A percentile compares a stretch with the other conserved stretches of the same genome.
phyloP scores from a whole-genome alignment of 2,113 vertebrate genomes.

The Eudorcas thomsonii region DNA sequence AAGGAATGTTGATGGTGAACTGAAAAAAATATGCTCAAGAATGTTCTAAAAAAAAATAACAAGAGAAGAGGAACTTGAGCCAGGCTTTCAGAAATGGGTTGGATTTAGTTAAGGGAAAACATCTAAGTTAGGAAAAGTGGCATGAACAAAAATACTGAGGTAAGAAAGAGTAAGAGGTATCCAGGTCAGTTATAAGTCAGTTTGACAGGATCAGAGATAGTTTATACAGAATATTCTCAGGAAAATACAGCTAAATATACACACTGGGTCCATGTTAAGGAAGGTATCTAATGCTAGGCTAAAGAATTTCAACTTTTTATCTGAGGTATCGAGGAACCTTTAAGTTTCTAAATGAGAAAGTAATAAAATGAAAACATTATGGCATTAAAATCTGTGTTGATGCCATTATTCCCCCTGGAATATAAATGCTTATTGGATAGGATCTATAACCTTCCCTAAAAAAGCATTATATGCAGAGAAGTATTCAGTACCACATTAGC shows the following conservation, averaged over 20 bases:
- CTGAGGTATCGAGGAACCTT: neutral
- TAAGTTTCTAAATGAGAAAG: neutral
- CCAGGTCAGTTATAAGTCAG: neutral
- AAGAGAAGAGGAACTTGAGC: neutral
- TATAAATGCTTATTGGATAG: neutral
- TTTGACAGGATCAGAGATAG: neutral
- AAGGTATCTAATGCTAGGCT: neutral
- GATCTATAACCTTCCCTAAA: neutral
- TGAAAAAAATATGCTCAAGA: neutral
- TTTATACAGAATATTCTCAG: neutral
- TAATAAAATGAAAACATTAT: neutral
- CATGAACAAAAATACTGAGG: neutral
- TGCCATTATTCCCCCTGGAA: neutral
- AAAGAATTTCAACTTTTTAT: slow-evolving; percentile 13
- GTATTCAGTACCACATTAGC: neutral
- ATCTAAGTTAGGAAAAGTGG: neutral
- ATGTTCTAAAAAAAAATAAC: neutral
- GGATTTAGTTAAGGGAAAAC: neutral
- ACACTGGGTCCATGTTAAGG: neutral
- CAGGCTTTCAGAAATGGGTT: neutral
- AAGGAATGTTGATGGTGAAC: neutral
- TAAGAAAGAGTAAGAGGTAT: neutral
- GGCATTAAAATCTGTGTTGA: neutral
- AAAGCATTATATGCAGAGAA: neutral
- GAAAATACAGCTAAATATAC: neutral